A percentile compares a stretch with the other conserved stretches of the same genome.
Conservation (phyloP, 2,113 vertebrate genomes). For the Oncorhynchus kisutch region DNA sequence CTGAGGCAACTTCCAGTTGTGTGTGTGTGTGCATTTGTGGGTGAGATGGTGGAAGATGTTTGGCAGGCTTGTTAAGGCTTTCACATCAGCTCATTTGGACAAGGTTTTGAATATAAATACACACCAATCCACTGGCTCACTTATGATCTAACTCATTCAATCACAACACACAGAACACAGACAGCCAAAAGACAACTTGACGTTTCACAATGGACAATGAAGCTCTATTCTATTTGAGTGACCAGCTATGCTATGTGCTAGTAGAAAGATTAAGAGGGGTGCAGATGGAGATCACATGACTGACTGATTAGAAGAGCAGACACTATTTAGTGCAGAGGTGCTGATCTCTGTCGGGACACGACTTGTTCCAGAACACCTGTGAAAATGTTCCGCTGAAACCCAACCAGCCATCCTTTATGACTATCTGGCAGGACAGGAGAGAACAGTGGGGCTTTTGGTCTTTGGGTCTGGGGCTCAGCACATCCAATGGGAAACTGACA, state of each 20-base stretch:
- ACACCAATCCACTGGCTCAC: no score
- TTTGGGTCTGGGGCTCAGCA: background rate
- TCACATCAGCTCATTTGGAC: background rate
- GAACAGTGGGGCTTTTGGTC: background rate
- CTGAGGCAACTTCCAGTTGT: background rate
- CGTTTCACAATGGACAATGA: no score
- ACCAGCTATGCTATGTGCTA: no score
- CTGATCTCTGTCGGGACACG: no score
- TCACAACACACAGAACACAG: no score
- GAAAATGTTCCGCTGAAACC: background rate
- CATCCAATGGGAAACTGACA: background rate
- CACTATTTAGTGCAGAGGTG: no score
- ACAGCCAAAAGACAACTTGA: no score
- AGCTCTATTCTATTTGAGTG: no score
- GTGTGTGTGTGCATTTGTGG: background rate
- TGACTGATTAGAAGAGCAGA: background rate
- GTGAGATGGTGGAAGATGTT: background rate
- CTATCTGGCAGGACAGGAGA: background rate
- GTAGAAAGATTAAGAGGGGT: no score
- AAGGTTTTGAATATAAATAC: background rate
- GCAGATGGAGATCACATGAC: background rate
- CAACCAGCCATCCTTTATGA: background rate
- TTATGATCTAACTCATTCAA: no score
- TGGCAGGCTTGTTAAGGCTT: background rate
- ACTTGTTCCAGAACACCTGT: background rate